These are phyloP conservation scores for Drosophila malerkotliana DNA, from an alignment of 1,140 invertebrate genomes.

Conservation along the genomic window DNA sequence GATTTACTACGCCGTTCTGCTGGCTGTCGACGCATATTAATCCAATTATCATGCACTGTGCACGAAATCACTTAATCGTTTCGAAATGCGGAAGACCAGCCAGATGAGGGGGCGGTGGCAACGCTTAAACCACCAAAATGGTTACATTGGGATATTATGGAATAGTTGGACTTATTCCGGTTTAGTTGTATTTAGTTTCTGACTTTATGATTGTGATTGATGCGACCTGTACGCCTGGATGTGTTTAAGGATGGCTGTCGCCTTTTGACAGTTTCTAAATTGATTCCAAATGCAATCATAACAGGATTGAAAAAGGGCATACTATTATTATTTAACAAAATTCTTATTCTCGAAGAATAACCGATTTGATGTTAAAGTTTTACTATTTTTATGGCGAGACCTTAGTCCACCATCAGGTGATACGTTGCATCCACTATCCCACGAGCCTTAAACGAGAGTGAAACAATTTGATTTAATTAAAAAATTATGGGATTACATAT, in stretches of 20 bases:
- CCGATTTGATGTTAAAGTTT: background rate
- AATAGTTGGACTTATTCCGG: conserved; percentile 11
- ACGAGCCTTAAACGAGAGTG: conserved; percentile 34
- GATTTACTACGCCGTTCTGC: conserved; percentile 33
- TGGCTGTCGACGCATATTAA: conserved; percentile 81
- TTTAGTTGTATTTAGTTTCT: conserved; percentile 49
- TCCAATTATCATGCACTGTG: conserved; percentile 82
- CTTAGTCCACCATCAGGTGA: background rate
- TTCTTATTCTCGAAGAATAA: no score
- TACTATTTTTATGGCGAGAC: background rate
- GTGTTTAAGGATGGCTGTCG: conserved; percentile 12
- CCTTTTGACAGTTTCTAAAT: conserved; percentile 35
- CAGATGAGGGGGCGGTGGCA: background rate
- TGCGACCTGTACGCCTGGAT: background rate
- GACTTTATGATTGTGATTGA: conserved; percentile 41
- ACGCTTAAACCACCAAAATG: conserved; percentile 21
- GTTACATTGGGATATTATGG: conserved; percentile 17
- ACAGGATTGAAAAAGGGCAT: background rate
- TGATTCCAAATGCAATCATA: conserved; percentile 26
- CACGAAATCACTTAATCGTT: conserved; percentile 80
- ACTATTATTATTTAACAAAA: background rate
- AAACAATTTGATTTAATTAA: conserved; percentile 83
- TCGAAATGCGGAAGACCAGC: conserved; percentile 56
- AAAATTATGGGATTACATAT: conserved; percentile 83
- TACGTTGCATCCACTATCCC: conserved; percentile 21